Conservation (phyloP, 2,888 invertebrate species). For the Aphidoletes aphidimyza region DNA sequence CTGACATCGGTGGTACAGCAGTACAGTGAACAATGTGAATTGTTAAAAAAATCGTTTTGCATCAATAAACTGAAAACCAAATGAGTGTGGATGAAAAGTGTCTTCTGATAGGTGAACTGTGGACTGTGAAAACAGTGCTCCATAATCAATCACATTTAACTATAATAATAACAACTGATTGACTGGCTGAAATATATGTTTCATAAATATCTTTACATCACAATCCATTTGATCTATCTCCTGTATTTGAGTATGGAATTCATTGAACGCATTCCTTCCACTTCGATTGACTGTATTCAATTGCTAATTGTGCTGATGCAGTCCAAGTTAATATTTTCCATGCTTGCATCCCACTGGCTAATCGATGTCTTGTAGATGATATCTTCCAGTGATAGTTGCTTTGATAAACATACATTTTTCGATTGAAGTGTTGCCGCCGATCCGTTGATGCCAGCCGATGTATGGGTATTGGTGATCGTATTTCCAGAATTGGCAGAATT, state of each 20-base stretch:
- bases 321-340: constrained; percentile 58
- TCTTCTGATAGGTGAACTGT: too few relatives aligned
- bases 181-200: too few relatives aligned
- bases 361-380: background rate
- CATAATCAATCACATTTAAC: background rate
- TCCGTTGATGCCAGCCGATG: background rate
- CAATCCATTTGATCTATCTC: background rate
- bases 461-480: constrained; percentile 47
- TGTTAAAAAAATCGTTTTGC: too few relatives aligned
- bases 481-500: background rate
- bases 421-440: background rate
- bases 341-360: constrained; percentile 54
- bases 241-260: too few relatives aligned
- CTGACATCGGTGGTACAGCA: background rate
- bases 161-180: too few relatives aligned
- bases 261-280: too few relatives aligned
- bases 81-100: too few relatives aligned
- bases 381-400: constrained; percentile 14
- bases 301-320: constrained; percentile 59
- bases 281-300: constrained; percentile 55
- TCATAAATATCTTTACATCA: background rate
- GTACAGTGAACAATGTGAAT: too few relatives aligned
- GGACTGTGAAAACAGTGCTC: background rate
- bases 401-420: background rate
- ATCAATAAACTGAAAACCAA: too few relatives aligned